Percentiles rank a stretch among this genome's conserved stretches.
Evolutionary conservation across 1,140 invertebrate species (phyloP).

Genomic region (Trachymyrmex septentrionalis): DNA sequence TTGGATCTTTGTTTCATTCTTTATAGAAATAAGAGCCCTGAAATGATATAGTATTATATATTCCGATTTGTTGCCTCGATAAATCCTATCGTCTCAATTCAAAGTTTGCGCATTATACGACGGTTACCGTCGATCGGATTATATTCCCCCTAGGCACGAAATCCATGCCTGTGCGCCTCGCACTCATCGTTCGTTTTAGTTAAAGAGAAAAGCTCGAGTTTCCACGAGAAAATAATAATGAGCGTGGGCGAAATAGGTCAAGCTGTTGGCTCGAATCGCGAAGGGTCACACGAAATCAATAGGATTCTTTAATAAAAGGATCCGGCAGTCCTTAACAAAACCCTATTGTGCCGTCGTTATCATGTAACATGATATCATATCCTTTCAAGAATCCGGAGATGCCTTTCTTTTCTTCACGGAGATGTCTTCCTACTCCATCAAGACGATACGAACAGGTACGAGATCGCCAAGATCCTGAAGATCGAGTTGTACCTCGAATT

Average conservation of each 20-base stretch:
- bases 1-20: conserved; percentile 35
- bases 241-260: conserved; percentile 76
- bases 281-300: conserved; percentile 76
- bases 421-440: conserved; percentile 9
- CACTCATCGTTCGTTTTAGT: background rate
- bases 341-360: conserved; percentile 82
- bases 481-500: conserved; percentile 41
- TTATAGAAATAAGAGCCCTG: conserved; percentile 41
- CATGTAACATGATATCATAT: conserved; percentile 81
- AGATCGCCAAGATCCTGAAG: conserved; percentile 56
- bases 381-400: conserved; percentile 74
- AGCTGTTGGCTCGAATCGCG: conserved; percentile 51
- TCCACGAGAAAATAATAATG: conserved; percentile 76
- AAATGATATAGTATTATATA: conserved; percentile 57
- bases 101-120: conserved; percentile 48
- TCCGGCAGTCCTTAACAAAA: conserved; percentile 75
- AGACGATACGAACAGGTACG: conserved; percentile 52
- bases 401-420: conserved; percentile 67
- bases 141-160: conserved; percentile 37
- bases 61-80: conserved; percentile 48
- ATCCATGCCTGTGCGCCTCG: conserved; percentile 15
- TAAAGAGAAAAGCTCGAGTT: conserved; percentile 75
- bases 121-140: conserved; percentile 63
- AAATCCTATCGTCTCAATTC: conserved; percentile 54
- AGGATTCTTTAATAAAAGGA: conserved; percentile 78